These are phyloP conservation scores for Drosophila quinaria DNA, from an alignment of 2,888 invertebrate species.

Conservation along the genomic window DNA sequence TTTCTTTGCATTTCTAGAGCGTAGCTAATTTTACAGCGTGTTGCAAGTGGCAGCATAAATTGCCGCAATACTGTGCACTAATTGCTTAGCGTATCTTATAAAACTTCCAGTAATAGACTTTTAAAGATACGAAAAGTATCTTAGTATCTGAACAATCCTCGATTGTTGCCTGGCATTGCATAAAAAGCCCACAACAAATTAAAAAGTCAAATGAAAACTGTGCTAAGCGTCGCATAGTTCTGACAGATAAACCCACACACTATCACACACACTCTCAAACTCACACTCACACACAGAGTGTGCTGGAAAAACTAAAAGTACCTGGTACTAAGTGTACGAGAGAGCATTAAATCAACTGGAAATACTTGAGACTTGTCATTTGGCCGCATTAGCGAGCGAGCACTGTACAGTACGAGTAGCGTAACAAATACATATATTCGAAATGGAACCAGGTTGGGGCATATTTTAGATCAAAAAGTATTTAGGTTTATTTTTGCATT, in stretches of 20 bases:
- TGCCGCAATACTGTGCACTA: slow-evolving; percentile 52
- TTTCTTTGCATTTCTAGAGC: slow-evolving; percentile 64
- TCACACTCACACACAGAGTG: slow-evolving; percentile 24
- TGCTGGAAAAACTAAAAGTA: slow-evolving; percentile 35
- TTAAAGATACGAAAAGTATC: not conserved
- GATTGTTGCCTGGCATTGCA: slow-evolving; percentile 1
- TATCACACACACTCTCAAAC: slow-evolving; percentile 1
- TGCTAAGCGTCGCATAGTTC: slow-evolving; percentile 37
- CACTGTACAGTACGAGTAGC: not conserved
- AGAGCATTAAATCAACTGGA: slow-evolving; percentile 71
- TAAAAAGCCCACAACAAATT: not conserved
- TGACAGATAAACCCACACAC: slow-evolving; percentile 47
- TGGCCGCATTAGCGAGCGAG: slow-evolving; percentile 50
- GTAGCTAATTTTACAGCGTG: slow-evolving; percentile 66
- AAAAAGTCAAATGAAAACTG: slow-evolving; percentile 18
- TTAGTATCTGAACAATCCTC: not conserved
- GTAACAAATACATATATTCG: slow-evolving; percentile 1
- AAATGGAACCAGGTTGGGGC: slow-evolving; percentile 75
- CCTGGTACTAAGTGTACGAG: slow-evolving; percentile 34
- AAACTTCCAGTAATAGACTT: not conserved
- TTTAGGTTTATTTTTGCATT: slow-evolving; percentile 74
- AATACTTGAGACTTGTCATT: slow-evolving; percentile 58
- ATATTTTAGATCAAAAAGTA: slow-evolving; percentile 61
- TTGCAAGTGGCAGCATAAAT: slow-evolving; percentile 46
- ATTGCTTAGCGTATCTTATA: slow-evolving; percentile 27